These are phyloP conservation scores for Erythrolamprus reginae DNA, from an alignment of 2,113 vertebrate genomes.

Conservation along the genomic window DNA sequence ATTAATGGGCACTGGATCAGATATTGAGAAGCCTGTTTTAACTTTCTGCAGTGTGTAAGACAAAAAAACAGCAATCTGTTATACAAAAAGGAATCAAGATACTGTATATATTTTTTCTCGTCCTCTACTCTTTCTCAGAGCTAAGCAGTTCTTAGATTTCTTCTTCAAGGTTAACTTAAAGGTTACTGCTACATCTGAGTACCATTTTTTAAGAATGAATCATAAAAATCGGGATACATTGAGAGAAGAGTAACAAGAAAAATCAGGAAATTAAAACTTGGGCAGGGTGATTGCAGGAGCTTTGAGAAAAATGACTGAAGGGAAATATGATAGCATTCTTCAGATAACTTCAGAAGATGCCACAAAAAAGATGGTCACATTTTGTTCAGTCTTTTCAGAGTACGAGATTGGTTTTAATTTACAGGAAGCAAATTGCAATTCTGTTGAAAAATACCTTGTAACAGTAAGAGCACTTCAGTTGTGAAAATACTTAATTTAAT, in stretches of 20 bases:
- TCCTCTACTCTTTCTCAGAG: not conserved
- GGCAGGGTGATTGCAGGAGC: not conserved
- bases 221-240: not conserved
- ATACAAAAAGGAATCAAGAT: not conserved
- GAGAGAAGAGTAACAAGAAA: not conserved
- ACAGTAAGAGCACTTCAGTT: not conserved
- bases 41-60: not conserved
- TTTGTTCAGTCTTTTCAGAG: not conserved
- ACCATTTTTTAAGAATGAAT: not conserved
- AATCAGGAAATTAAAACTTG: not conserved
- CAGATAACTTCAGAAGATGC: not conserved
- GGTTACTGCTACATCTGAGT: not conserved
- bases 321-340: not conserved
- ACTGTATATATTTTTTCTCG: not conserved
- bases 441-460: not conserved
- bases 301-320: not conserved
- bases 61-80: not conserved
- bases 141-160: not conserved
- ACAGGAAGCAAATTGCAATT: not conserved
- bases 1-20: not conserved
- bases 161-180: not conserved
- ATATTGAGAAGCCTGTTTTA: not conserved
- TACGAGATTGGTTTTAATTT: not conserved
- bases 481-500: not conserved
- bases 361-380: not conserved